phyloP scores from a whole-genome alignment of 2,888 invertebrate species.

The Parnassius orleans region DNA sequence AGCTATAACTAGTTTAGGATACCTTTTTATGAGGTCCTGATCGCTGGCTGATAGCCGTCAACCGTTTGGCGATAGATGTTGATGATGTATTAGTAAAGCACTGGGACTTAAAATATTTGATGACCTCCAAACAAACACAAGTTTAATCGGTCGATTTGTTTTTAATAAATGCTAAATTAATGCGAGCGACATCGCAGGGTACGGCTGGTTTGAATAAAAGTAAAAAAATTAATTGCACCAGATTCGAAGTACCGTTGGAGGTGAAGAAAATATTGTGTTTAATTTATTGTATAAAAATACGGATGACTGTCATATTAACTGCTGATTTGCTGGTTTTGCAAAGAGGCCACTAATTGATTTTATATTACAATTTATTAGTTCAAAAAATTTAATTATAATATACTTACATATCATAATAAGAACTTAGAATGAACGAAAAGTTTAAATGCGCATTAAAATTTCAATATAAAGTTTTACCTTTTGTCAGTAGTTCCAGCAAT shows the following conservation, averaged over 20 bases:
- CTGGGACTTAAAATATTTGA: too few relatives aligned
- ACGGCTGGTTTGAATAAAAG: background rate
- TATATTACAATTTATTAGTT: conserved; percentile 11
- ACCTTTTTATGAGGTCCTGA: too few relatives aligned
- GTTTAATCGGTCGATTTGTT: too few relatives aligned
- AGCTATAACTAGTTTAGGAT: too few relatives aligned
- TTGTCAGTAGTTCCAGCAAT: conserved; percentile 67
- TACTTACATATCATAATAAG: background rate
- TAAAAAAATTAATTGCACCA: conserved; percentile 19
- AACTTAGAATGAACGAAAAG: background rate
- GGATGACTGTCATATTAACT: conserved; percentile 21
- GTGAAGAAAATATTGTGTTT: conserved; percentile 20
- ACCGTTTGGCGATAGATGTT: too few relatives aligned
- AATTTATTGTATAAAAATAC: conserved; percentile 26
- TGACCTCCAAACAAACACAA: too few relatives aligned
- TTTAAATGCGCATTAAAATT: background rate
- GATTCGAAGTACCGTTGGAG: conserved; percentile 14
- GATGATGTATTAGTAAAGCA: too few relatives aligned
- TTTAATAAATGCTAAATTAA: background rate
- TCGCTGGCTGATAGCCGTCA: too few relatives aligned
- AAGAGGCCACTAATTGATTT: conserved; percentile 21
- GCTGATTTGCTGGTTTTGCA: conserved; percentile 12
- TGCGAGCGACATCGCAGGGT: conserved; percentile 1
- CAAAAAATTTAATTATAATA: conserved; percentile 10
- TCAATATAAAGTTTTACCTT: conserved; percentile 48